phyloP scores from a whole-genome alignment of 2,797 vertebrate species.

The Gastrophryne carolinensis region DNA sequence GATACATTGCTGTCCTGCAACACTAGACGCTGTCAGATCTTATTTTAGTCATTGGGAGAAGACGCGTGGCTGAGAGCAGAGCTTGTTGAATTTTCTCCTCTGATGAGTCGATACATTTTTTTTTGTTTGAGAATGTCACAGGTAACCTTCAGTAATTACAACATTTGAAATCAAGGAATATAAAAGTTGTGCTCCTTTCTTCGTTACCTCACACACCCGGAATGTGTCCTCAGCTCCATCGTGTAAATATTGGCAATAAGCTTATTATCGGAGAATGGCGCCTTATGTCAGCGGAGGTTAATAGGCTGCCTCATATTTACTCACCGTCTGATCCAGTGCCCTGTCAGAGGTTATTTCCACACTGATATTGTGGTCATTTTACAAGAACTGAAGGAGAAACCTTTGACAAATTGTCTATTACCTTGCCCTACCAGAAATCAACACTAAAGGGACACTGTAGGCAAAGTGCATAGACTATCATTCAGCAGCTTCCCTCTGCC shows the following conservation, averaged over 20 bases:
- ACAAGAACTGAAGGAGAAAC: conserved; percentile 10
- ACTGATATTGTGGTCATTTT: conserved; percentile 8
- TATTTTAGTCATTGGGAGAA: conserved; percentile 5
- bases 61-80: not conserved
- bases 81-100: conserved; percentile 26
- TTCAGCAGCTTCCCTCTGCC: too few relatives aligned
- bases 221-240: not conserved
- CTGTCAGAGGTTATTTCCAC: conserved; percentile 28
- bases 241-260: conserved; percentile 1
- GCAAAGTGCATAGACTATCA: too few relatives aligned
- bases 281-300: conserved; percentile 35
- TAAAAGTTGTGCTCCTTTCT: conserved; percentile 1
- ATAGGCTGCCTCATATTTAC: conserved; percentile 35
- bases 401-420: too few relatives aligned
- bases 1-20: conserved; percentile 11
- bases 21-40: not conserved
- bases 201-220: not conserved
- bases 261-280: conserved; percentile 35
- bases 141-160: conserved; percentile 40
- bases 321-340: conserved; percentile 13
- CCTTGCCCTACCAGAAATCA: too few relatives aligned
- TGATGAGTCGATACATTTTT: conserved; percentile 33
- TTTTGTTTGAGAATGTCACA: conserved; percentile 23
- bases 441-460: not conserved
- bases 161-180: conserved; percentile 32